Evolutionary conservation across 2,797 vertebrate genomes (phyloP), one percentile per base, ranked within the genome.

Genomic region (Rousettus madagascariensis): DNA sequence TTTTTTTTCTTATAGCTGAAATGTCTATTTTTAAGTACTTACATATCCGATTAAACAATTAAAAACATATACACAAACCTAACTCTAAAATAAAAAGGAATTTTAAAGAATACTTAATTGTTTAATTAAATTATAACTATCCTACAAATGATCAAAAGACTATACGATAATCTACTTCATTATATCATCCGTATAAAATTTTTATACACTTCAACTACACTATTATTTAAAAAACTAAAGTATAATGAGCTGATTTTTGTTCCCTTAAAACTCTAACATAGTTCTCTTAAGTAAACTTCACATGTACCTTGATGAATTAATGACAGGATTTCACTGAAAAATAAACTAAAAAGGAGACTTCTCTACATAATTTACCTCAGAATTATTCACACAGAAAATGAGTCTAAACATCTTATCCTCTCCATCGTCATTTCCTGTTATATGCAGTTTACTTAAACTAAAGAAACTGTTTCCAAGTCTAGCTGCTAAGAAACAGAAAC

Each of bases 341-440:
- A 57, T 59, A 96, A 84, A 80, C 22, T 26, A 66, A 53, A 96
- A 68, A 68, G 28, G 30, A 53, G 6, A 59, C 24, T 57, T 94
- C 61, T 46, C 86, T 72, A 84, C 19, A 87, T 41, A 85, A 66
- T 38, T 96, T 90, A 90, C 28, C 94, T 95, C 77, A 82, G 68
- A 93, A 95, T 80, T 86, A 69, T 79, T 97, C 91, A 83, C 24
- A 86, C 0, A 94, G 71, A 96, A 85, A 93, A 94, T 71, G 17
- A 93, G 87, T 94, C 77, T 90, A 94, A 95, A 90, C 7, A 66
- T 78, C 11, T 17, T 71, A 46, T 57, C 28, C n/a, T 66, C 61
- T 65, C 22, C 63, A 61, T 46, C 55, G 61, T 46, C 53, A 91
- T 93, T 90, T 96, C 68, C 75, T 66, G 66, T 46, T 24, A 83